Percentiles rank a stretch among this genome's conserved stretches.
Conservation (phyloP, 92 coral and sea anemone species). For the Nematostella vectensis region DNA sequence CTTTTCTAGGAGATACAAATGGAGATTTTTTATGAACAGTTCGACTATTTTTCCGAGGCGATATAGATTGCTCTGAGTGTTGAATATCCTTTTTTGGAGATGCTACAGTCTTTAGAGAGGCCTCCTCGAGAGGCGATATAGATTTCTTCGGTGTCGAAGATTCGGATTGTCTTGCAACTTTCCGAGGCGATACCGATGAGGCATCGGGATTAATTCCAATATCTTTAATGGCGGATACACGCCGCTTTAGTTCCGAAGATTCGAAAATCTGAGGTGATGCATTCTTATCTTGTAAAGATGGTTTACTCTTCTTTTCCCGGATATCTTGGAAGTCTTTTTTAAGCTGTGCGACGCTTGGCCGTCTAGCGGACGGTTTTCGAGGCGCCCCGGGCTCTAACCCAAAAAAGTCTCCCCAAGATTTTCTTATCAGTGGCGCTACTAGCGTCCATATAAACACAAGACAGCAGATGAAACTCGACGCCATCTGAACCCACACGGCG, state of each 20-base stretch:
- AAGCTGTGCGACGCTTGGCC: slow-evolving; percentile 56
- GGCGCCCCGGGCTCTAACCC: slow-evolving; percentile 70
- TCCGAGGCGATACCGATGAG: neutral
- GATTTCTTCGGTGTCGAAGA: neutral
- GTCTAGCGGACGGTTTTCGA: slow-evolving; percentile 57
- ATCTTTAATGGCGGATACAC: neutral
- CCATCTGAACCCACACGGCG: slow-evolving; percentile 97
- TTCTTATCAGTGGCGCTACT: slow-evolving; percentile 78
- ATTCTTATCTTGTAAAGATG: slow-evolving; percentile 4
- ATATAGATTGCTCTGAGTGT: too few species aligned
- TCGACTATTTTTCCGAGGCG: too few species aligned
- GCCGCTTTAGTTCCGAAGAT: slow-evolving; percentile 2
- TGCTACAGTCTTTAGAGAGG: too few species aligned
- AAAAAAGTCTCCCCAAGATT: slow-evolving; percentile 86
- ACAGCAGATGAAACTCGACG: slow-evolving; percentile 87
- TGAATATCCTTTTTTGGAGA: too few species aligned
- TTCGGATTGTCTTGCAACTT: neutral
- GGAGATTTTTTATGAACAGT: too few species aligned
- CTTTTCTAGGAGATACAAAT: neutral
- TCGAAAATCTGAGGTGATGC: neutral
- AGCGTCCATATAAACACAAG: slow-evolving; percentile 91
- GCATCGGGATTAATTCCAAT: neutral
- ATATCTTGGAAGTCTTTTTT: slow-evolving; percentile 46
- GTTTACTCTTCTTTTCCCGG: slow-evolving; percentile 21
- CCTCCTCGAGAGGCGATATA: neutral